Evolutionary conservation across 2,888 invertebrate genomes (phyloP).

Genomic region (Heliconius hortense): DNA sequence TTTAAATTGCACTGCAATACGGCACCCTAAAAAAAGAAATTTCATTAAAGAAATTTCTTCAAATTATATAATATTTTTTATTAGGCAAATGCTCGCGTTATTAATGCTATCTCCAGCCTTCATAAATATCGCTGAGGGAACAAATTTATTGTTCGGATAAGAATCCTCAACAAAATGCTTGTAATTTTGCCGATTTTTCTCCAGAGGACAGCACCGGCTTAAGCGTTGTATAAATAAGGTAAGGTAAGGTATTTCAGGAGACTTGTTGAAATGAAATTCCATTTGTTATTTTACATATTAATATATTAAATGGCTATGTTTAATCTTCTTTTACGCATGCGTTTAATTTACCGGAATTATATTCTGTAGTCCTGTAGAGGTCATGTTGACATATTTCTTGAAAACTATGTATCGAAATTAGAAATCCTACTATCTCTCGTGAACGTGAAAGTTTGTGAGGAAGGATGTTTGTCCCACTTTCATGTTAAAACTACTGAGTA

Average conservation of each 20-base stretch:
- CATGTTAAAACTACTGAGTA: no score
- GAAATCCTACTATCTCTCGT: no score
- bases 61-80: slow-evolving; percentile 41
- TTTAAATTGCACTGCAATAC: neutral
- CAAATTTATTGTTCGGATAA: slow-evolving; percentile 66
- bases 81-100: slow-evolving; percentile 50
- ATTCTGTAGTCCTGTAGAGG: no score
- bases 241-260: slow-evolving; percentile 14
- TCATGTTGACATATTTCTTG: no score
- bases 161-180: slow-evolving; percentile 68
- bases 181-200: slow-evolving; percentile 67
- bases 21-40: slow-evolving; percentile 24
- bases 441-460: no score
- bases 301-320: neutral
- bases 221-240: slow-evolving; percentile 27
- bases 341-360: neutral
- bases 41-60: slow-evolving; percentile 33
- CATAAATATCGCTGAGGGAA: slow-evolving; percentile 61
- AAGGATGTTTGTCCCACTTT: no score
- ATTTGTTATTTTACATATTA: slow-evolving; percentile 11
- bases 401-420: no score
- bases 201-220: slow-evolving; percentile 40
- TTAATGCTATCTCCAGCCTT: slow-evolving; percentile 49
- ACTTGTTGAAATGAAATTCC: slow-evolving; percentile 21
- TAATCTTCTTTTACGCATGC: neutral